Conservation (phyloP, 2,797 vertebrate genomes). For the Peromyscus aztecus region DNA sequence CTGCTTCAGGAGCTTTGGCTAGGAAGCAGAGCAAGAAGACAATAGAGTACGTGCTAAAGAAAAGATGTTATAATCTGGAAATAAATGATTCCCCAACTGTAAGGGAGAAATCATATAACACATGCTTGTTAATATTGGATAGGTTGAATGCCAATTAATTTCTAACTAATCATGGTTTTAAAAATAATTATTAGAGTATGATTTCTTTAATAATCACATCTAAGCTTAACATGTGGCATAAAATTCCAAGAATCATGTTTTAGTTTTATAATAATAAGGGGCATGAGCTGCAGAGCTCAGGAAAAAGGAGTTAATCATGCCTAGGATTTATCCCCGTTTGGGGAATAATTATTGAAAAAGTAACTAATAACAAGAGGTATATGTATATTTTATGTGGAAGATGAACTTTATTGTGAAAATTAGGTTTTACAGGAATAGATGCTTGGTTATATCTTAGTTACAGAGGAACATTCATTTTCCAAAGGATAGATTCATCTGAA, state of each 20-base stretch:
- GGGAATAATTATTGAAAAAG: not conserved
- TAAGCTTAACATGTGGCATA: conserved; percentile 14
- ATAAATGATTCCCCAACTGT: not conserved
- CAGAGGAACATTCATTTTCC: not conserved
- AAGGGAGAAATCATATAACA: conserved; percentile 28
- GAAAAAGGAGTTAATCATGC: conserved; percentile 4
- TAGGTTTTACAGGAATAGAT: not conserved
- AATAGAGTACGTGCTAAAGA: not conserved
- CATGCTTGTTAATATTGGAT: conserved; percentile 39
- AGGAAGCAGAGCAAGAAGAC: not conserved
- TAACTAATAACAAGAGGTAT: not conserved
- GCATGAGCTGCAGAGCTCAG: not conserved
- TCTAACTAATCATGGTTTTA: conserved; percentile 33
- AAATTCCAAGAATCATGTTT: not conserved
- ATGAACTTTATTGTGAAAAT: not conserved
- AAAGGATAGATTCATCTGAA: not conserved
- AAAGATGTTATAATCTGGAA: conserved; percentile 26
- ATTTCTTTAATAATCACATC: conserved; percentile 24
- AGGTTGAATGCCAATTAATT: conserved; percentile 43
- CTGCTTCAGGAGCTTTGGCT: not conserved
- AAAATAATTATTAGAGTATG: conserved; percentile 51
- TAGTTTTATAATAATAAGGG: not conserved
- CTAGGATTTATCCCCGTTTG: conserved; percentile 9
- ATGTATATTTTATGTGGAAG: not conserved
- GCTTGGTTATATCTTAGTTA: not conserved